Evolutionary conservation across 2,113 vertebrate genomes (phyloP).

Genomic region (Orycteropus afer): DNA sequence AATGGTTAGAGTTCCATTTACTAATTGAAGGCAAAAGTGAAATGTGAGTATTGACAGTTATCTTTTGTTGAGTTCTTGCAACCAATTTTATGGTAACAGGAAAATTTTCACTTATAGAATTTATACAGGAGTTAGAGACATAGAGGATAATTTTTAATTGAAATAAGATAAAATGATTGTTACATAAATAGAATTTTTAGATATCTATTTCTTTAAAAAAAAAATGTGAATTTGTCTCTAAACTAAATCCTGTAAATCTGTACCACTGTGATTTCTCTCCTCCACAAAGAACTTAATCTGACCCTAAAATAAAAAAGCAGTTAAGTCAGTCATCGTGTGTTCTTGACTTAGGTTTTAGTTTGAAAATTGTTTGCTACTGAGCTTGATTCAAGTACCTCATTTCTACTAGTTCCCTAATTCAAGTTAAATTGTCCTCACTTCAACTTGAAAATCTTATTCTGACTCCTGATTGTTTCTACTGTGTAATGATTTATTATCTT

Average conservation of each 20-base stretch:
- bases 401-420: neutral
- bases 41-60: neutral
- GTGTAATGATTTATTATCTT: constrained; percentile 23
- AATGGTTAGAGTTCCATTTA: neutral
- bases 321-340: neutral
- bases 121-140: neutral
- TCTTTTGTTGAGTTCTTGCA: neutral
- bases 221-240: neutral
- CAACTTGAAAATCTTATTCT: neutral
- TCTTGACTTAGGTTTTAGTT: neutral
- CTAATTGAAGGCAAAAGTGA: neutral
- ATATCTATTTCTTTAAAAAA: neutral
- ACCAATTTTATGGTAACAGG: neutral
- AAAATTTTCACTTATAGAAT: neutral
- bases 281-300: neutral
- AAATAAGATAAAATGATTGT: neutral
- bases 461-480: neutral
- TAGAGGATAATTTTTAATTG: neutral
- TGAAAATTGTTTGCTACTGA: neutral
- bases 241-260: neutral
- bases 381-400: neutral
- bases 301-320: neutral
- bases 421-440: neutral
- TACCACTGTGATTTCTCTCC: neutral
- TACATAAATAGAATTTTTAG: neutral